Conservation (phyloP, 2,888 invertebrate genomes). For the Auanema sp. region DNA sequence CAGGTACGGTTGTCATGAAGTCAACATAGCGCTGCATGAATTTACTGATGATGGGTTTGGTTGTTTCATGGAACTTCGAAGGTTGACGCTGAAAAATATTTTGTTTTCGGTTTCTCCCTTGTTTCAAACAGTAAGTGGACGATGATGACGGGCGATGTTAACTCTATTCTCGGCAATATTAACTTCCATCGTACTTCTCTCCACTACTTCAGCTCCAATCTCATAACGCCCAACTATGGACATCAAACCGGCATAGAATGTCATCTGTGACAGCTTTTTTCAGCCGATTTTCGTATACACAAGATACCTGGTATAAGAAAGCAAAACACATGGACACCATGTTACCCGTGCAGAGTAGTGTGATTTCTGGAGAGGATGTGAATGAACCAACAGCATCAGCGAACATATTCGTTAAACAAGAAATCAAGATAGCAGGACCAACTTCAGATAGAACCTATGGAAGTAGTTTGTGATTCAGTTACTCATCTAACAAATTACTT, state of each 20-base stretch:
- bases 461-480: neutral
- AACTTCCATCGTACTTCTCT: conserved; percentile 42
- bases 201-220: conserved; percentile 46
- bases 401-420: conserved; percentile 58
- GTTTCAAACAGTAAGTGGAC: conserved; percentile 27
- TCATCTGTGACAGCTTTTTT: conserved; percentile 40
- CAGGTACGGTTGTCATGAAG: conserved; percentile 42
- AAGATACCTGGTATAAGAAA: conserved; percentile 51
- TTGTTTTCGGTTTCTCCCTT: neutral
- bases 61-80: conserved; percentile 61
- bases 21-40: conserved; percentile 44
- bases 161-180: conserved; percentile 45
- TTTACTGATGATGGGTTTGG: conserved; percentile 55
- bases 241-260: conserved; percentile 58
- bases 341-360: conserved; percentile 57
- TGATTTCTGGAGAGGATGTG: conserved; percentile 60
- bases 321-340: conserved; percentile 58
- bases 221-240: conserved; percentile 51
- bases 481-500: conserved; percentile 25
- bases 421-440: conserved; percentile 60
- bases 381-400: conserved; percentile 54
- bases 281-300: neutral
- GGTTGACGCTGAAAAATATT: conserved; percentile 51
- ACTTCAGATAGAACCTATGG: conserved; percentile 54
- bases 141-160: conserved; percentile 41